Base-by-base conservation (phyloP, 2,113 vertebrate species). In the Centropus unirufus region DNA sequence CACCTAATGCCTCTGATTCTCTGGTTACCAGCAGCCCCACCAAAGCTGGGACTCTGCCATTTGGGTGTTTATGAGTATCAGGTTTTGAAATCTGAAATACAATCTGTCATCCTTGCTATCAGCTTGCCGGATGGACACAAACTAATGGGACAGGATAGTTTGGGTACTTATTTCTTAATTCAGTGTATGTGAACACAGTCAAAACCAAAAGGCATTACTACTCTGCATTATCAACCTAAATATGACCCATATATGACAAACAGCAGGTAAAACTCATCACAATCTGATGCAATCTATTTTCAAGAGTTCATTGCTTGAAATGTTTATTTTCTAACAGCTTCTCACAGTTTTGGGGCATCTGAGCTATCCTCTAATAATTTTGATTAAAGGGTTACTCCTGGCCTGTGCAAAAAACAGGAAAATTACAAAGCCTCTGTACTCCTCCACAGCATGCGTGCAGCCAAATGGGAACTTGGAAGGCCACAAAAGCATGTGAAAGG, bases 351-450 rank as follows among this genome's bases (percentile, higher is more conserved):
- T 57, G 67, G 27, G 46, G 23, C 27, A 63, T 20, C 66, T 68
- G 55, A 62, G 54, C 54, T 83, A 36, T 24, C 42, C 42, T 0
- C 0, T 36, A 64, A 12, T 5, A 51, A 55, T 42, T 67, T 66
- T 36, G 27, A 70, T 78, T 85, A 46, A 85, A n/a, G 67, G 11
- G 18, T 36, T 66, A 40, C n/a, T 77, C 32, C 59, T 30, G 39
- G 40, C 8, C 70, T 44, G 17, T 32, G 66, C 39, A 78, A 86
- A 74, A 74, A 75, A 39, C 40, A 49, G 32, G 40, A 23, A 54
- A 85, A 75, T 20, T 10, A 32, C 0, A 0, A 59, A 79, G 23
- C 34, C 58, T 79, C 44, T 51, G 4, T 23, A 22, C 29, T 51
- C 59, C 27, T 32, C 34, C 61, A 47, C 67, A 10, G 14, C 61